phyloP scores from a whole-genome alignment of 2,113 vertebrate genomes.

The Muntiacus reevesi region DNA sequence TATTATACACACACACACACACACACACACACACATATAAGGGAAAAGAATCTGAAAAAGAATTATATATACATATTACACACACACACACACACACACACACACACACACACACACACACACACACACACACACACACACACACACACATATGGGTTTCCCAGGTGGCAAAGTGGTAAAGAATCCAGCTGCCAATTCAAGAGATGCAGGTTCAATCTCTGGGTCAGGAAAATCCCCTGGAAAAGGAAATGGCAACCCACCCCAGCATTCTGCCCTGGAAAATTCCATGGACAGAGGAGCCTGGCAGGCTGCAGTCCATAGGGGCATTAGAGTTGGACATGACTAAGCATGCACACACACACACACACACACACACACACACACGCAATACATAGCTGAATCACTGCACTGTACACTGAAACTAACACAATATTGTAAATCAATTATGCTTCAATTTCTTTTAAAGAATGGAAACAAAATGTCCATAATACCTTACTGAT shows the following conservation, averaged over 20 bases:
- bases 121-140: fast-evolving
- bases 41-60: no score
- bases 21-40: no score
- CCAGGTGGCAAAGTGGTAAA: not conserved
- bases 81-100: no score
- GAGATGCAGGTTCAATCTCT: not conserved
- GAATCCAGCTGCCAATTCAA: not conserved
- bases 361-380: not conserved
- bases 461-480: not conserved
- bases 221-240: not conserved
- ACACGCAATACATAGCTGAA: not conserved
- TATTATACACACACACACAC: no score
- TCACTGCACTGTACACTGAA: not conserved
- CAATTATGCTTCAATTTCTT: not conserved
- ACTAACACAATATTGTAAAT: not conserved
- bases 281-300: not conserved
- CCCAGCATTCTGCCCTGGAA: not conserved
- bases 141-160: not conserved
- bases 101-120: no score
- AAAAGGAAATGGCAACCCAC: not conserved
- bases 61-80: no score
- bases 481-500: not conserved
- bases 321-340: not conserved
- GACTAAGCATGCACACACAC: not conserved
- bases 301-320: not conserved